A percentile compares a stretch with the other conserved stretches of the same genome.
phyloP scores from a whole-genome alignment of 2,797 vertebrate genomes.

The Borostomias antarcticus region DNA sequence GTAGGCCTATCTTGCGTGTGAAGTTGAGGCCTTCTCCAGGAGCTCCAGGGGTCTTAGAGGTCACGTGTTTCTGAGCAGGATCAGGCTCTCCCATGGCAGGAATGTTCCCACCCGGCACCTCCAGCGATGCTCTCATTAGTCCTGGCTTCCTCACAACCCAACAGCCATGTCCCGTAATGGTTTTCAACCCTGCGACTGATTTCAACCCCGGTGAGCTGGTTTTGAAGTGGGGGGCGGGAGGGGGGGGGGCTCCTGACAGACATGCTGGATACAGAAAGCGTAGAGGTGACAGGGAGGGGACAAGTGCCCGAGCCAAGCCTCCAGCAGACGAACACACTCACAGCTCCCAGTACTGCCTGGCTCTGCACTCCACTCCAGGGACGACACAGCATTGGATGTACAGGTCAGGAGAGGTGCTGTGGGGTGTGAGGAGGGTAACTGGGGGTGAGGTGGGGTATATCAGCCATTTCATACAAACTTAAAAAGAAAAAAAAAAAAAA shows the following conservation, averaged over 20 bases:
- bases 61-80: not conserved
- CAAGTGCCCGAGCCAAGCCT: slow-evolving; percentile 7
- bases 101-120: not conserved
- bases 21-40: not conserved
- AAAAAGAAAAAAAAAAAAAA: too few species aligned
- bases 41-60: slow-evolving; percentile 10
- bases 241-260: slow-evolving; percentile 1
- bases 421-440: not conserved
- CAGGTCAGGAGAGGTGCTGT: not conserved
- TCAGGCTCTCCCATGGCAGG: not conserved
- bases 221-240: not conserved
- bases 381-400: not conserved
- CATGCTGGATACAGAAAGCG: too few species aligned
- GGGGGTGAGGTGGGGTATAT: not conserved
- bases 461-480: too few species aligned
- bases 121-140: not conserved
- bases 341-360: not conserved
- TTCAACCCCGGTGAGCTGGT: not conserved
- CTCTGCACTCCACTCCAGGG: not conserved
- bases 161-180: not conserved
- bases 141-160: not conserved
- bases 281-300: not conserved
- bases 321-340: slow-evolving; percentile 6
- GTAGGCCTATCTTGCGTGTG: not conserved
- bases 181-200: not conserved